These are phyloP conservation scores for Cottoperca gobio DNA, from an alignment of 2,797 vertebrate genomes.

Conservation along the genomic window DNA sequence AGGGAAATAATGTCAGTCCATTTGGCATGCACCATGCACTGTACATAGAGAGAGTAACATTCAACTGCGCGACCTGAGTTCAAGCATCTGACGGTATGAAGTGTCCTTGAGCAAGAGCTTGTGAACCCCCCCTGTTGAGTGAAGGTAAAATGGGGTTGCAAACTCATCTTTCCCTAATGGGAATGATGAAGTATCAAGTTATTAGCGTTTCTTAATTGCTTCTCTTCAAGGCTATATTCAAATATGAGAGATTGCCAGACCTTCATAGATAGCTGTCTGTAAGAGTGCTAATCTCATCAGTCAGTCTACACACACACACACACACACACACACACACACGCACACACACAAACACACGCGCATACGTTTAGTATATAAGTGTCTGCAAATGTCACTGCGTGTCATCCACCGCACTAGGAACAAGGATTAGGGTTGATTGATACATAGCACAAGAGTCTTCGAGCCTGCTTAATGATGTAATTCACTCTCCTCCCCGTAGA, in stretches of 20 bases:
- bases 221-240: constrained; percentile 3
- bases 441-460: constrained; percentile 16
- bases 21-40: constrained; percentile 18
- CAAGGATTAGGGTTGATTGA: constrained; percentile 46
- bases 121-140: constrained; percentile 6
- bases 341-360: constrained; percentile 8
- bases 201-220: constrained; percentile 23
- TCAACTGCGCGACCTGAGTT: constrained; percentile 21
- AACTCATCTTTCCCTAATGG: constrained; percentile 15
- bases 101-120: constrained; percentile 15
- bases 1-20: constrained; percentile 40
- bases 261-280: constrained; percentile 29
- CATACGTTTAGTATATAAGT: not conserved
- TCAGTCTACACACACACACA: not conserved
- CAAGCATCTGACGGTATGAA: constrained; percentile 16
- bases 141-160: not conserved
- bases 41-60: constrained; percentile 8
- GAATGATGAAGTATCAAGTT: constrained; percentile 28
- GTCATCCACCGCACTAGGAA: constrained; percentile 17
- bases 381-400: constrained; percentile 45
- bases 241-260: constrained; percentile 24
- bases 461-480: constrained; percentile 54
- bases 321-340: constrained; percentile 1
- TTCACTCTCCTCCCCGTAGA: constrained; percentile 76
- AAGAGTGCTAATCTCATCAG: constrained; percentile 28